Conservation (phyloP, 2,888 invertebrate genomes). For the Callosobruchus maculatus region DNA sequence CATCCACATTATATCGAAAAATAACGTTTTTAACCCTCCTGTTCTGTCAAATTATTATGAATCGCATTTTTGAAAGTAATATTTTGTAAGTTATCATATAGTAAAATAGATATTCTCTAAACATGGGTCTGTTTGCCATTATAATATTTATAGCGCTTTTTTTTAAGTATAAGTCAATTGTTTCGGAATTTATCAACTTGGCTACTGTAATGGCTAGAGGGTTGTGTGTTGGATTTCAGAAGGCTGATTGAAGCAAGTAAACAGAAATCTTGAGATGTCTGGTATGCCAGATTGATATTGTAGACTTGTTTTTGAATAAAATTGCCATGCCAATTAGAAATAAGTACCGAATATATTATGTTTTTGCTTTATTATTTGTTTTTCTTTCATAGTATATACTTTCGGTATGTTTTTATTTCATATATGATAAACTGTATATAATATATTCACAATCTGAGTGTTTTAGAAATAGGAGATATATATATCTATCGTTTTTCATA, state of each 20-base stretch:
- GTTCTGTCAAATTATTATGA: no score
- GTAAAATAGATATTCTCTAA: no score
- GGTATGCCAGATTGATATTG: background rate
- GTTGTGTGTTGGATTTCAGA: background rate
- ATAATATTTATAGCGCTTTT: no score
- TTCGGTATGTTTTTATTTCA: slow-evolving; percentile 44
- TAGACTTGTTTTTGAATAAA: background rate
- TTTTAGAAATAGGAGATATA: slow-evolving; percentile 33
- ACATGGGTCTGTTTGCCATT: no score
- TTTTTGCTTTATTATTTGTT: slow-evolving; percentile 21
- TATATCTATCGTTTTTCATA: slow-evolving; percentile 17
- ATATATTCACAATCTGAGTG: slow-evolving; percentile 33
- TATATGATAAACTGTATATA: slow-evolving; percentile 30
- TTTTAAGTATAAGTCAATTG: no score
- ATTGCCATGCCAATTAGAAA: background rate
- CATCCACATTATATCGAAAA: no score
- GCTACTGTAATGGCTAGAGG: no score
- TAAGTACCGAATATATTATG: slow-evolving; percentile 26
- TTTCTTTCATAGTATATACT: slow-evolving; percentile 32
- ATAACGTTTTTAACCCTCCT: no score
- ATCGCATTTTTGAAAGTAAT: no score
- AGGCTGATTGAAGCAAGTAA: background rate
- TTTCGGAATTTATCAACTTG: no score
- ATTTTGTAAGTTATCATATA: no score
- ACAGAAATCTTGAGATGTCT: background rate